These are phyloP conservation scores for Antennarius striatus DNA, from an alignment of 2,113 vertebrate species.

Conservation along the genomic window DNA sequence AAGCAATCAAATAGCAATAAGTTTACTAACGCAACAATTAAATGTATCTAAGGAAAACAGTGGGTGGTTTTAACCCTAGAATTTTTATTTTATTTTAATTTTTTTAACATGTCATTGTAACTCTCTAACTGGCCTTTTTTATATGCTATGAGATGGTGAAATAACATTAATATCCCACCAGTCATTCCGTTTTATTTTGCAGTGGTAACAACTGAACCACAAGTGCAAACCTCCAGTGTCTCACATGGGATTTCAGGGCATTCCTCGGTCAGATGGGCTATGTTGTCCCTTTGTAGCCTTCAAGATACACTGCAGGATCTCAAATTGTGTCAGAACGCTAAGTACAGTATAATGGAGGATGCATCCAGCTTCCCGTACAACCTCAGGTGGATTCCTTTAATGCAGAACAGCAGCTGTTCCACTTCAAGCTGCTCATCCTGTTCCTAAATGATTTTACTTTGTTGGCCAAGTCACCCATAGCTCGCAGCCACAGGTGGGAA, in stretches of 20 bases:
- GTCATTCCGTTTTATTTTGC: constrained; percentile 1
- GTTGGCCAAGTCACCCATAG: background rate
- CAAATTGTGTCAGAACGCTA: constrained; percentile 26
- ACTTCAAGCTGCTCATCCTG: constrained; percentile 3
- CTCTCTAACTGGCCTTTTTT: constrained; percentile 6
- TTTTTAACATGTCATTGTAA: no score
- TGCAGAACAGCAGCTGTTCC: constrained; percentile 3
- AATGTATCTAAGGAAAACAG: background rate
- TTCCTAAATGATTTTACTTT: background rate
- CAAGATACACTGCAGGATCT: constrained; percentile 24
- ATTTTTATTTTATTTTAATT: background rate
- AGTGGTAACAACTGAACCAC: constrained; percentile 2
- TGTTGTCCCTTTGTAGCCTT: constrained; percentile 27
- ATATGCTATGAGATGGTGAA: background rate
- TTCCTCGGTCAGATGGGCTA: constrained; percentile 26
- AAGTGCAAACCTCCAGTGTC: background rate
- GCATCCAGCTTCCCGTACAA: constrained; percentile 19
- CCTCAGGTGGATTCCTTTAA: constrained; percentile 10
- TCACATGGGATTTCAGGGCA: constrained; percentile 13
- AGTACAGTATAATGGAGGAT: background rate
- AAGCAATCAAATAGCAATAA: background rate
- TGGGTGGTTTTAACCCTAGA: background rate
- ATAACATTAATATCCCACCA: background rate
- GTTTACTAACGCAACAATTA: background rate
- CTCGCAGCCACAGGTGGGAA: background rate